Evolutionary conservation across 2,113 vertebrate species (phyloP).

Genomic region (Sturnira hondurensis): DNA sequence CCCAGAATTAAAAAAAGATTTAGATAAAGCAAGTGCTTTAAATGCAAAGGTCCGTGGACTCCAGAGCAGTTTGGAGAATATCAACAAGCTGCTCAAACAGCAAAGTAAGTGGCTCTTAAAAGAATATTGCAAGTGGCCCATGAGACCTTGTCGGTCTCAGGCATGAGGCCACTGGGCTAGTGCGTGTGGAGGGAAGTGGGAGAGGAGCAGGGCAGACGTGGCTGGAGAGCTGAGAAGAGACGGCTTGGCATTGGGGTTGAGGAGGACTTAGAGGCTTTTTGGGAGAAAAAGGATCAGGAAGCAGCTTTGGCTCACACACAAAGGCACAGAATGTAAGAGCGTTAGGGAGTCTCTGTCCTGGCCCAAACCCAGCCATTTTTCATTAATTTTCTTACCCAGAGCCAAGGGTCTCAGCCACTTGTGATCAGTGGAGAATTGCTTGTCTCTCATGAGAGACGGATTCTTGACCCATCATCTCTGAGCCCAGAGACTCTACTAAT

Average conservation of each 20-base stretch:
- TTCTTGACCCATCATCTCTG: neutral
- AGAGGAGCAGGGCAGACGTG: neutral
- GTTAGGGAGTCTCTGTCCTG: neutral
- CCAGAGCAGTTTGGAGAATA: slow-evolving; percentile 37
- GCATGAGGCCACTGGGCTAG: neutral
- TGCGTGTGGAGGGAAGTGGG: neutral
- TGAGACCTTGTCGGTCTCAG: neutral
- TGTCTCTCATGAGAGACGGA: neutral
- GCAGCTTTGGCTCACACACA: neutral
- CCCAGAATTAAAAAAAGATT: slow-evolving; percentile 52
- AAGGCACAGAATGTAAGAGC: neutral
- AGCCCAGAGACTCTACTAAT: neutral
- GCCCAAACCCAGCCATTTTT: neutral
- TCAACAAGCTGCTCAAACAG: neutral
- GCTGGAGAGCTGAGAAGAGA: neutral
- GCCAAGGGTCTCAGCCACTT: neutral
- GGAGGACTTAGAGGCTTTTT: neutral
- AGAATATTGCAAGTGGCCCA: neutral
- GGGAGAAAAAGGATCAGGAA: neutral
- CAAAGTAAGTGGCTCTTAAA: slow-evolving; percentile 63
- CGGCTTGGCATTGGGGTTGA: neutral
- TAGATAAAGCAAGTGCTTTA: slow-evolving; percentile 60
- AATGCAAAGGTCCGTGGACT: slow-evolving; percentile 44
- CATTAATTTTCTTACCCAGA: neutral
- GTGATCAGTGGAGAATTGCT: neutral